Percentiles rank a stretch among this genome's conserved stretches.
Conservation (phyloP, 2,113 vertebrate genomes). For the Oenanthe oenanthe region DNA sequence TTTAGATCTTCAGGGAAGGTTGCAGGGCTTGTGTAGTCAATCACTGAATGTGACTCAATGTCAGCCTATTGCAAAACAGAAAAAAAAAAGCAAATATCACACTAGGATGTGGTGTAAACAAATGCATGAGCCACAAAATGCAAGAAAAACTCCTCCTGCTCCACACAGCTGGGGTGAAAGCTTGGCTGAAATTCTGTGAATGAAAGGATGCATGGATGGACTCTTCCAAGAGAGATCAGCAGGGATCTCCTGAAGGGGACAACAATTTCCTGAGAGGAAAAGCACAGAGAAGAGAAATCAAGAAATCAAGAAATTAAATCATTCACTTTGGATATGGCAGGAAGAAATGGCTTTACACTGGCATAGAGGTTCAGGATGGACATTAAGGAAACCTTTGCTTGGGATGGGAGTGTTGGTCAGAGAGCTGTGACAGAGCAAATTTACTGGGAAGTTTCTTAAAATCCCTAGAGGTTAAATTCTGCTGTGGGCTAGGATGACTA, state of each 20-base stretch:
- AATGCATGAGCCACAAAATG: fast-evolving
- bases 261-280: neutral
- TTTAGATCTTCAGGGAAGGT: neutral
- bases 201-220: neutral
- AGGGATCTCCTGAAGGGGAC: neutral
- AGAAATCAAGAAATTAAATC: neutral
- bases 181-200: neutral
- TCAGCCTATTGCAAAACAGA: neutral
- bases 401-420: fast-evolving
- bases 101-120: neutral
- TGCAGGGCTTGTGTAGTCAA: neutral
- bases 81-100: neutral
- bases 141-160: neutral
- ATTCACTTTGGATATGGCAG: neutral
- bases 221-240: neutral
- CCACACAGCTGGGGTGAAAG: neutral
- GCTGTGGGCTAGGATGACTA: neutral
- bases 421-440: neutral
- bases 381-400: neutral
- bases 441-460: neutral
- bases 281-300: neutral
- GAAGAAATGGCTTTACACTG: neutral
- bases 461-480: neutral
- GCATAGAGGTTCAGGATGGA: neutral
- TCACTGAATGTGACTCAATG: neutral